These are phyloP conservation scores for Hemibagrus wyckioides DNA, from an alignment of 2,113 vertebrate species.

Conservation along the genomic window DNA sequence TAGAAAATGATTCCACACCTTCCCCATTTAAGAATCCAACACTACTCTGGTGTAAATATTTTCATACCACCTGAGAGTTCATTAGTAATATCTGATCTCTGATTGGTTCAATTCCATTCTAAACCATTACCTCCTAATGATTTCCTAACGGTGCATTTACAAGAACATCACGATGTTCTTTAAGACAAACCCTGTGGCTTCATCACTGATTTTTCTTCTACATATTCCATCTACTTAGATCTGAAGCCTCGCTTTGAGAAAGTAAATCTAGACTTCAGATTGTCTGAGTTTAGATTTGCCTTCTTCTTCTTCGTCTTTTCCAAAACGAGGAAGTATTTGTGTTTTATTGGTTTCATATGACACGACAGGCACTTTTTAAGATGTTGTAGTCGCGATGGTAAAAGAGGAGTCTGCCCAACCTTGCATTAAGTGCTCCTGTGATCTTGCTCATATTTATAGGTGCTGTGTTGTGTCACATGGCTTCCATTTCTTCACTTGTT, in stretches of 20 bases:
- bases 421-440: conserved; percentile 76
- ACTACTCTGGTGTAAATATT: background rate
- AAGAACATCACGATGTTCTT: background rate
- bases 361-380: conserved; percentile 77
- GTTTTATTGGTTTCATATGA: conserved; percentile 81
- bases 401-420: conserved; percentile 73
- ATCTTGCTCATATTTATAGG: conserved; percentile 80
- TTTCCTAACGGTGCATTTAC: conserved; percentile 10
- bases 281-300: conserved; percentile 56
- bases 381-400: conserved; percentile 78
- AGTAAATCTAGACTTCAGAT: conserved; percentile 45
- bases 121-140: background rate
- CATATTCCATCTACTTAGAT: background rate
- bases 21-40: background rate
- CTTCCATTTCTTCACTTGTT: conserved; percentile 79
- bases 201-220: background rate
- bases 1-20: background rate
- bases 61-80: background rate
- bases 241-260: background rate
- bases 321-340: conserved; percentile 71
- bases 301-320: conserved; percentile 50
- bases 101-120: background rate
- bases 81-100: background rate
- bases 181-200: background rate
- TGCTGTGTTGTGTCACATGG: conserved; percentile 80